These are phyloP conservation scores for Athene cunicularia DNA, from an alignment of 2,113 vertebrate species.

Conservation along the genomic window DNA sequence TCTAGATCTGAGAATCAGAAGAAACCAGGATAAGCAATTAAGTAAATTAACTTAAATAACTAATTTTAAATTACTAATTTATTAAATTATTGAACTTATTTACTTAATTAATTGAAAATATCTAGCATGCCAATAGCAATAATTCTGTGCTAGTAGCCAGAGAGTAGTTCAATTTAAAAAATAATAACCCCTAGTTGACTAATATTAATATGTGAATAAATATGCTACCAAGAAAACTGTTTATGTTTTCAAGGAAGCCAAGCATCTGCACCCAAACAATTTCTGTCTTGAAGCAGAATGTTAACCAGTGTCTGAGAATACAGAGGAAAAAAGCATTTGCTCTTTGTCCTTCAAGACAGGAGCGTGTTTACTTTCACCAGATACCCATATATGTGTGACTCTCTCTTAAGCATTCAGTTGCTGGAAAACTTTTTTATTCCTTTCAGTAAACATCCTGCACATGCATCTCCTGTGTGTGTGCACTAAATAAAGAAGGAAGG, in stretches of 20 bases:
- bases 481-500: not conserved
- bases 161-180: not conserved
- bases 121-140: not conserved
- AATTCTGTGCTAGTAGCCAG: not conserved
- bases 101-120: not conserved
- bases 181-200: not conserved
- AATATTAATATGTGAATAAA: slow-evolving; percentile 1
- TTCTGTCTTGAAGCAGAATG: not conserved
- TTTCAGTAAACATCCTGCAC: not conserved
- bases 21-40: not conserved
- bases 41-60: not conserved
- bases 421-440: not conserved
- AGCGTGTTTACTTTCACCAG: not conserved
- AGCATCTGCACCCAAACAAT: not conserved
- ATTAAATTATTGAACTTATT: not conserved
- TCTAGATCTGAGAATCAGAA: not conserved
- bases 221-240: not conserved
- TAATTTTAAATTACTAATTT: not conserved
- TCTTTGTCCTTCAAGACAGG: not conserved
- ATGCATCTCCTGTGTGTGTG: not conserved
- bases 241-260: slow-evolving; percentile 17
- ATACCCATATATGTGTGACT: not conserved
- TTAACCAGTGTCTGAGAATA: not conserved
- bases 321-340: not conserved
- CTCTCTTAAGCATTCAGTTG: not conserved